Evolutionary conservation across 2,888 invertebrate species (phyloP), one percentile per base, ranked within the genome.

Genomic region (Gnatocerus cornutus): DNA sequence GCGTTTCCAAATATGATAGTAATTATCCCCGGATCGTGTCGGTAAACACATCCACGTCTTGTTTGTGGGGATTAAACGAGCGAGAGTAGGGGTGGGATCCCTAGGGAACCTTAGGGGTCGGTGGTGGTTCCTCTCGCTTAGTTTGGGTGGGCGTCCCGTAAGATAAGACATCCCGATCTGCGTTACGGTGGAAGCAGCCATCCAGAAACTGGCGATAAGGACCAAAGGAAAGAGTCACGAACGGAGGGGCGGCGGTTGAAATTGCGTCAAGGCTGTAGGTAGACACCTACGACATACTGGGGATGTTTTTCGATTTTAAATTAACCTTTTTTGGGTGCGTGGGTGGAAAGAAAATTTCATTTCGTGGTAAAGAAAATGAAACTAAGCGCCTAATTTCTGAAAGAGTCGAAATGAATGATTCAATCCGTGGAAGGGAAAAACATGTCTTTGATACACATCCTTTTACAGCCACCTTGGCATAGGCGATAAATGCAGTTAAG

Each of bases 131-230:
- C 56, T 56, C 58, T 69, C 71, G 71, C 69, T 64, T 63, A 56
- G 64, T 69, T 59, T 52, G 73, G 73, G 73, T 70, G 74, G 76
- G 73, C 69, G 68, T 69, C 74, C 76, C 71, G 68, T 71, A 79
- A 84, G 84, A 84, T 84, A 84, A 84, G 84, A 83, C 84, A 81
- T 81, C 80, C 81, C 83, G 84, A 84, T 84, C 83, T 83, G 78
- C 81, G 80, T 80, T 80, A 81, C 83, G 83, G 80, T 77, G 80
- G 78, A 82, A 78, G 79, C 84, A 84, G 79, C 84, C 84, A 85
- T 82, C 84, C 83, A 84, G 85, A 85, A 85, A 85, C 83, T 82
- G 80, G 80, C 84, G 85, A 85, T 85, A 85, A 85, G 84, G 84
- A 82, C 81, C 78, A 79, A 76, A 79, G 75, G 76, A 81, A 78